These are phyloP conservation scores for Columba janthina DNA, from an alignment of 2,113 vertebrate genomes.

Conservation along the genomic window DNA sequence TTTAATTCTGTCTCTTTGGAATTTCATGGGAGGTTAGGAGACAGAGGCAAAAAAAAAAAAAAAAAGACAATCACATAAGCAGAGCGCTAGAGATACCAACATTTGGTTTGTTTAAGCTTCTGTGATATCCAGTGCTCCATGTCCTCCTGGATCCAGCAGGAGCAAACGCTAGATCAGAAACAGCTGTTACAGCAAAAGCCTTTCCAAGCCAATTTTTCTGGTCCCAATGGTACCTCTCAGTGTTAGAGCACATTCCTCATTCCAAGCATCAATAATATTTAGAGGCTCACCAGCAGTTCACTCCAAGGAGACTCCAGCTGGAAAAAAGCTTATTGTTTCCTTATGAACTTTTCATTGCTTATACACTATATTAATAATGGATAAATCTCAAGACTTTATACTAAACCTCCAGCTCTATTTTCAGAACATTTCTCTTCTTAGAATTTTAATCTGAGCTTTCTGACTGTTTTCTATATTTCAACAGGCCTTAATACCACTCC, in stretches of 20 bases:
- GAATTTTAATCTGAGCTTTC: neutral
- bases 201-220: neutral
- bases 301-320: neutral
- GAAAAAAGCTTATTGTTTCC: neutral
- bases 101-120: neutral
- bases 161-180: neutral
- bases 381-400: neutral
- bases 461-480: neutral
- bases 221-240: neutral
- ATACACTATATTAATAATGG: neutral
- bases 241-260: neutral
- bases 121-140: neutral
- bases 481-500: neutral
- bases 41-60: neutral
- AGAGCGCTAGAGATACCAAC: neutral
- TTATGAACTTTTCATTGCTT: slow-evolving; percentile 1
- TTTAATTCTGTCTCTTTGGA: neutral
- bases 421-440: neutral
- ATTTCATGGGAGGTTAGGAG: neutral
- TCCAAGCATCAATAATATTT: neutral
- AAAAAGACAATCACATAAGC: neutral
- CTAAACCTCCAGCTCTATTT: neutral
- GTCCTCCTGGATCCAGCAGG: neutral
- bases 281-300: neutral
- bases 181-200: neutral